Conservation (phyloP, 2,797 vertebrate genomes). For the Pseudochirops cupreus region DNA sequence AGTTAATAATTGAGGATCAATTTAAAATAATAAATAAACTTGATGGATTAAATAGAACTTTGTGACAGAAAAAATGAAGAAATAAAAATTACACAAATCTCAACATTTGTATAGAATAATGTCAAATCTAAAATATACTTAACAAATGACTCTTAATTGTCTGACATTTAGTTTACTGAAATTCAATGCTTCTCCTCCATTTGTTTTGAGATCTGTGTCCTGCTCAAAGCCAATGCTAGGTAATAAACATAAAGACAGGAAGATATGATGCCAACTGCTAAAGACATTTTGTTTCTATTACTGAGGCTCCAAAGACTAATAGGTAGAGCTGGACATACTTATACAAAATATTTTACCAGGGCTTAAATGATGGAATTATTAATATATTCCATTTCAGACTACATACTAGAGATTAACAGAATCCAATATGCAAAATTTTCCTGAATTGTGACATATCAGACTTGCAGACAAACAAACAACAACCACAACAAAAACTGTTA, state of each 20-base stretch:
- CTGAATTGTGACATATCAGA: background rate
- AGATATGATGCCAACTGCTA: background rate
- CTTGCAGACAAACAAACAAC: background rate
- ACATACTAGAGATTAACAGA: background rate
- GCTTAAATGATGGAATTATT: background rate
- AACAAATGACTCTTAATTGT: constrained; percentile 29
- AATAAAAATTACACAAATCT: constrained; percentile 3
- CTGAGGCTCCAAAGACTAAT: background rate
- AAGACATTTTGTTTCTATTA: constrained; percentile 7
- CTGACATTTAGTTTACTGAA: constrained; percentile 20
- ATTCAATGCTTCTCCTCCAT: background rate
- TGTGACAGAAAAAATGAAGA: constrained; percentile 35
- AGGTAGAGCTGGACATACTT: background rate
- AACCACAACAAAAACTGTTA: background rate
- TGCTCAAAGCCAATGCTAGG: background rate
- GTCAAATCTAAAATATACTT: constrained; percentile 34
- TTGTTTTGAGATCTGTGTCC: background rate
- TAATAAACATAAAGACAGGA: constrained; percentile 12
- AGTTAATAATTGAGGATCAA: constrained; percentile 44
- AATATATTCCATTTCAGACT: background rate
- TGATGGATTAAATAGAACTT: constrained; percentile 24
- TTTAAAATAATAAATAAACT: constrained; percentile 22
- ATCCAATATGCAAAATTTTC: background rate
- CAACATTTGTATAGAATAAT: constrained; percentile 36
- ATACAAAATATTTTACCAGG: background rate